These are phyloP conservation scores for Megastigmus dorsalis DNA, from an alignment of 2,888 invertebrate species.

Conservation along the genomic window DNA sequence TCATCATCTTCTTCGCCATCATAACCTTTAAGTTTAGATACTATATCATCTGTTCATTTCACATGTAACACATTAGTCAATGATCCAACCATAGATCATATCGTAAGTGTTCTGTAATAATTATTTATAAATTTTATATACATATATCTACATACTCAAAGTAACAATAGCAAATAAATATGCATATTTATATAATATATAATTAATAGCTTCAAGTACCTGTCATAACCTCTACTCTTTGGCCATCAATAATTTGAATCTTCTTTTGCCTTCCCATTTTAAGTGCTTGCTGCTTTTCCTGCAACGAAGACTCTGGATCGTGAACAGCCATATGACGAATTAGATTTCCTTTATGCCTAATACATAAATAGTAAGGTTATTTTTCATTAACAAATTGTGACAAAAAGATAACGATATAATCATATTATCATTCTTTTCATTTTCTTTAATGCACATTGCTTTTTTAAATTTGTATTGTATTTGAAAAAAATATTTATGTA, in stretches of 20 bases:
- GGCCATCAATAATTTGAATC: slow-evolving; percentile 80
- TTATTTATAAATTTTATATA: slow-evolving; percentile 27
- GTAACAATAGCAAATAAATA: too few relatives aligned
- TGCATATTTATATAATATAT: not conserved
- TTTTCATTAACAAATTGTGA: not conserved
- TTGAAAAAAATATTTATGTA: too few relatives aligned
- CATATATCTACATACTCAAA: slow-evolving; percentile 2
- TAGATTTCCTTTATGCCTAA: slow-evolving; percentile 90
- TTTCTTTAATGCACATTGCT: not conserved
- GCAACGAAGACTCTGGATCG: slow-evolving; percentile 87
- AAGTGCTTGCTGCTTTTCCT: slow-evolving; percentile 84
- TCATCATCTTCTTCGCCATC: slow-evolving; percentile 74
- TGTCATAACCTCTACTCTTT: slow-evolving; percentile 73
- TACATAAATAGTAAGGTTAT: slow-evolving; percentile 56
- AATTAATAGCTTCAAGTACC: slow-evolving; percentile 62
- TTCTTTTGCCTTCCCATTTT: slow-evolving; percentile 87
- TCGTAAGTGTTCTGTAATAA: slow-evolving; percentile 65
- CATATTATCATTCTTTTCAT: too few relatives aligned
- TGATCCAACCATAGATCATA: slow-evolving; percentile 68
- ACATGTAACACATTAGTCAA: slow-evolving; percentile 69
- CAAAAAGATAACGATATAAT: too few relatives aligned
- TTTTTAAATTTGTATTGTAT: too few relatives aligned
- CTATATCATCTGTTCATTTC: slow-evolving; percentile 58
- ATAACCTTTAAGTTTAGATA: slow-evolving; percentile 74
- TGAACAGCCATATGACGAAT: slow-evolving; percentile 94